Conservation (phyloP, 1,140 invertebrate genomes). For the Hycleus phaleratus region DNA sequence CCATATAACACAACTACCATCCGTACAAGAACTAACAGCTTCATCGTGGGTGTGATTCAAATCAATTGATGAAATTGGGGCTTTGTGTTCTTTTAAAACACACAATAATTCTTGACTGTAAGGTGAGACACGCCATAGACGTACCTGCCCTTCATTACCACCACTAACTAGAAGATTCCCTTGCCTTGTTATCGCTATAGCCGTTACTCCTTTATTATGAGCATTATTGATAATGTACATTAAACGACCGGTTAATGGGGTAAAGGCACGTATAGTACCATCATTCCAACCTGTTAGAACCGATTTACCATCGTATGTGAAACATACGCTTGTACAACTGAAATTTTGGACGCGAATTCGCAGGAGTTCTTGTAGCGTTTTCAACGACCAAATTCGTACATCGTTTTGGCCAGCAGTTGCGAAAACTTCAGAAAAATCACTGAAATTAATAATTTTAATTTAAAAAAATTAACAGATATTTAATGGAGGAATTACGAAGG, state of each 20-base stretch:
- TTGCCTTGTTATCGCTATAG: conserved; percentile 63
- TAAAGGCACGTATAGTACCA: conserved; percentile 76
- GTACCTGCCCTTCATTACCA: conserved; percentile 79
- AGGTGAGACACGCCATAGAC: conserved; percentile 64
- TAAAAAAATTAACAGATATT: background rate
- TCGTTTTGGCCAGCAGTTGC: conserved; percentile 76
- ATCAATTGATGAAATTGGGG: conserved; percentile 72
- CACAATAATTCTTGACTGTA: conserved; percentile 55
- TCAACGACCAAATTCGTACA: conserved; percentile 75
- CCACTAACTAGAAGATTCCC: conserved; percentile 72
- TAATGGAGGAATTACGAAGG: conserved; percentile 40
- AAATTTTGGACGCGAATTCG: conserved; percentile 81
- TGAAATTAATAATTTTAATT: conserved; percentile 32
- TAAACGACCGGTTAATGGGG: conserved; percentile 68
- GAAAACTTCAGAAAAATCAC: conserved; percentile 73
- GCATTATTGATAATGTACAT: conserved; percentile 77
- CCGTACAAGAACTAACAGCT: conserved; percentile 77
- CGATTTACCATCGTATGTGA: conserved; percentile 68
- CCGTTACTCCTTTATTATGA: conserved; percentile 79
- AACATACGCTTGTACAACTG: conserved; percentile 67
- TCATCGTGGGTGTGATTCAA: conserved; percentile 67
- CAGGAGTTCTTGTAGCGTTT: conserved; percentile 67
- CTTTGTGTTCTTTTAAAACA: conserved; percentile 83
- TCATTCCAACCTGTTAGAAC: conserved; percentile 80
- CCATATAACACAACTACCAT: conserved; percentile 90